Evolutionary conservation across 2,113 vertebrate species (phyloP), one percentile per base, ranked within the genome.

Genomic region (Vicugna pacos): DNA sequence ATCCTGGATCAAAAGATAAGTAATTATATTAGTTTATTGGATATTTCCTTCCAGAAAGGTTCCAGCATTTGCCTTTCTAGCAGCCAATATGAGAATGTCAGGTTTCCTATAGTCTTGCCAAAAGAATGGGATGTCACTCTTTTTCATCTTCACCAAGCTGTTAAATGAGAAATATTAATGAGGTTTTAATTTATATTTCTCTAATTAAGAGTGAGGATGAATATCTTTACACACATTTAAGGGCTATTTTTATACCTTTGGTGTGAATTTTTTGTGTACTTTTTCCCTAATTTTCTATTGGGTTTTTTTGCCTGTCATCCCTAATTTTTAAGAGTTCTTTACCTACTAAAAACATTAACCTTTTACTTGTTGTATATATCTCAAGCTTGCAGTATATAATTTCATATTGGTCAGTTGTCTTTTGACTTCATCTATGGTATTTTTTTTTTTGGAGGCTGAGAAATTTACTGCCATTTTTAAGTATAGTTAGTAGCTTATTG

Each of bases 381-480:
- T 3, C 38, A 75, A 83, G 28, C 32, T 48, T 80, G 22, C 24
- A 70, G n/a, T 32, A 42, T 35, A 28, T 73, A 16, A 6, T 50
- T 65, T 54, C 8, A 58, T 28, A 6, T 67, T 54, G 67, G 12
- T 72, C 32, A 79, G 35, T 50, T 73, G 32, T 42, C 30, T 67
- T 79, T 91, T 87, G 3, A 77, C 2, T 90, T 81, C 69, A 7
- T 60, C 56, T 75, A 67, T 73, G 11, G 22, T 48, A 79, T 19
- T 38, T 69, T 52, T 80, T 35, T 52, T 22, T 46, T 35, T n/a
- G 4, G 4, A 5, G 4, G 3, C 16, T 20, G 19, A 58, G 89
- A 92, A 69, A 72, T 92, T 46, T 91, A 1, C 15, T 89, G 9
- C n/a, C 8, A 81, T 54, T 92, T 94, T 19, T 90, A 89, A 32